These are phyloP conservation scores for Gasterosteus aculeatus DNA, from an alignment of 2,113 vertebrate genomes.

Conservation along the genomic window DNA sequence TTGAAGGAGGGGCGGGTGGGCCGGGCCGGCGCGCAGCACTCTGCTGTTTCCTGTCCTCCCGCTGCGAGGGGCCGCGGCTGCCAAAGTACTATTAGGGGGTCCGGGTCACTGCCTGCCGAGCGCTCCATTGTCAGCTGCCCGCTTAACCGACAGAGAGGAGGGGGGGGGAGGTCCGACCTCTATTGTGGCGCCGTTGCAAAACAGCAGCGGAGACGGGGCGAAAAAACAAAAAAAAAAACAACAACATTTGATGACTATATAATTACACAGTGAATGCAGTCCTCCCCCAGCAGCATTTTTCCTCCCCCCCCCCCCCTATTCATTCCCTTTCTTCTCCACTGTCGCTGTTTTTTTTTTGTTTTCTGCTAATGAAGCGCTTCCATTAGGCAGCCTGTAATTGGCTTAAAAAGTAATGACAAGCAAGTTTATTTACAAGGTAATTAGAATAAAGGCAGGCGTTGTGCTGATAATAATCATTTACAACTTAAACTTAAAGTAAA, in stretches of 20 bases:
- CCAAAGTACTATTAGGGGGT: slow-evolving; percentile 74
- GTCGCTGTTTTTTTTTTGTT: slow-evolving; percentile 65
- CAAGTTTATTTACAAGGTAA: slow-evolving; percentile 89
- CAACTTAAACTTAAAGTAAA: slow-evolving; percentile 43
- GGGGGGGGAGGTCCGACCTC: slow-evolving; percentile 65
- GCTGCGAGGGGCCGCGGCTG: slow-evolving; percentile 67
- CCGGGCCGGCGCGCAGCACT: slow-evolving; percentile 53
- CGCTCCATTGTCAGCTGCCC: slow-evolving; percentile 70
- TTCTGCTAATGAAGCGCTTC: slow-evolving; percentile 85
- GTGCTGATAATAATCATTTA: slow-evolving; percentile 85
- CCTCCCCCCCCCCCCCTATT: slow-evolving; percentile 51
- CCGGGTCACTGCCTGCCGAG: slow-evolving; percentile 72
- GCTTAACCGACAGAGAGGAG: slow-evolving; percentile 66
- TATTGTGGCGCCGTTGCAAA: slow-evolving; percentile 71
- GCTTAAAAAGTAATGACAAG: slow-evolving; percentile 88
- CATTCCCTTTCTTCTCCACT: slow-evolving; percentile 61
- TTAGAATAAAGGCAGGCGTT: slow-evolving; percentile 84
- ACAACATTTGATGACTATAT: slow-evolving; percentile 75
- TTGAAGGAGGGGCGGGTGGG: slow-evolving; percentile 32
- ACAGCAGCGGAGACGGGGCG: slow-evolving; percentile 54
- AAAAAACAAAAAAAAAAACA: slow-evolving; percentile 44
- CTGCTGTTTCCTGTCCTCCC: slow-evolving; percentile 72
- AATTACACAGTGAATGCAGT: slow-evolving; percentile 75
- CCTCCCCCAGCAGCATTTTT: slow-evolving; percentile 65
- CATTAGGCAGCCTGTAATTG: slow-evolving; percentile 88